A percentile compares a stretch with the other conserved stretches of the same genome.
Evolutionary conservation across 2,797 vertebrate species (phyloP).

Genomic region (Salmo trutta): DNA sequence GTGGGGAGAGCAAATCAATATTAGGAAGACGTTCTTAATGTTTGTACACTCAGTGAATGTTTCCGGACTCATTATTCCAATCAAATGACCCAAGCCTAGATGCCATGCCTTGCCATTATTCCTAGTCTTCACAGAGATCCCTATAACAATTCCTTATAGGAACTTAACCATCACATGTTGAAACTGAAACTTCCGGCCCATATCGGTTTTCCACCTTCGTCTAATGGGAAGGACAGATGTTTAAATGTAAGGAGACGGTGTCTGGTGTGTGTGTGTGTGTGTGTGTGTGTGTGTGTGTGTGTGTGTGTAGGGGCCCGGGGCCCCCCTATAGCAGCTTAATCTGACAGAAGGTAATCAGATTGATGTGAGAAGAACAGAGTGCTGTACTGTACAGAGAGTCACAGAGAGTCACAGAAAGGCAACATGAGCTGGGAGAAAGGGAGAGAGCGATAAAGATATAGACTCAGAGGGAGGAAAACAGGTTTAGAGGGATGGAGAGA

Average conservation of each 20-base stretch:
- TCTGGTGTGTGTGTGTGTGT: neutral
- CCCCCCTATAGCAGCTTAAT: conserved; percentile 44
- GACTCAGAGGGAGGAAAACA: neutral
- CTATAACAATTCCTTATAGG: neutral
- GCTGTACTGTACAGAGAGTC: conserved; percentile 44
- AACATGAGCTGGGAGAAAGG: neutral
- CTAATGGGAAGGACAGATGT: conserved; percentile 77
- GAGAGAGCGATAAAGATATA: neutral
- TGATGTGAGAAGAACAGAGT: conserved; percentile 71
- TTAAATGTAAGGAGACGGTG: conserved; percentile 63
- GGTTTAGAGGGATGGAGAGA: too few species aligned
- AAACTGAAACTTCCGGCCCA: conserved; percentile 57
- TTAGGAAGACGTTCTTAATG: too few species aligned
- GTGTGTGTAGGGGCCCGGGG: neutral
- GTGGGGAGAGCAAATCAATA: too few species aligned
- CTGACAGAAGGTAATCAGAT: conserved; percentile 77
- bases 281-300: neutral
- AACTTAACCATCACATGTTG: conserved; percentile 20
- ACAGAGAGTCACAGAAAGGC: neutral
- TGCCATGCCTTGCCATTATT: conserved; percentile 45
- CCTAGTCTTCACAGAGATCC: conserved; percentile 53
- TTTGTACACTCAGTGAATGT: conserved; percentile 31
- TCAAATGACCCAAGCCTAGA: conserved; percentile 67
- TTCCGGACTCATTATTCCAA: conserved; percentile 72
- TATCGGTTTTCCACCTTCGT: conserved; percentile 45